phyloP scores from a whole-genome alignment of 2,113 vertebrate genomes.

The Isichthys henryi region DNA sequence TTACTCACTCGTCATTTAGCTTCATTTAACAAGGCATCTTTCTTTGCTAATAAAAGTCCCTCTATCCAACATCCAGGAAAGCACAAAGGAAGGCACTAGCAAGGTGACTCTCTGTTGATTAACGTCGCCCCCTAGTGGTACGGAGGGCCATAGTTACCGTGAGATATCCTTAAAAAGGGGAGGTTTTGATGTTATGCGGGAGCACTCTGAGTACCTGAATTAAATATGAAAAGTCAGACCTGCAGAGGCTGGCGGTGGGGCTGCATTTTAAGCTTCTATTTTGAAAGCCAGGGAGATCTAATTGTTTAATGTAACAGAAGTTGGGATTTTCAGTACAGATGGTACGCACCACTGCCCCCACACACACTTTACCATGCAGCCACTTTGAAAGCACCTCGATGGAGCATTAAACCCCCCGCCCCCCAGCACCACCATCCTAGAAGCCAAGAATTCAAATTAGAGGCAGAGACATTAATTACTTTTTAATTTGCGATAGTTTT shows the following conservation, averaged over 20 bases:
- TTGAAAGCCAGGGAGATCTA: constrained; percentile 55
- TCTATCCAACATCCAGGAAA: constrained; percentile 30
- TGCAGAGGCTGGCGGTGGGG: constrained; percentile 38
- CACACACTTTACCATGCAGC: neutral
- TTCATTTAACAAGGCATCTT: constrained; percentile 59
- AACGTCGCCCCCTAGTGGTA: constrained; percentile 24
- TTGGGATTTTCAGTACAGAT: constrained; percentile 20
- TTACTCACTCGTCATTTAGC: constrained; percentile 64
- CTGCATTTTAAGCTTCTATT: constrained; percentile 61
- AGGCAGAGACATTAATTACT: constrained; percentile 56
- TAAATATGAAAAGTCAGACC: constrained; percentile 66
- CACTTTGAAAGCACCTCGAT: constrained; percentile 39
- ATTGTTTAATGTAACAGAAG: constrained; percentile 62
- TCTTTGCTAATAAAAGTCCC: constrained; percentile 54
- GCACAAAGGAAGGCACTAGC: constrained; percentile 4
- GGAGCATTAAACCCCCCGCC: constrained; percentile 19
- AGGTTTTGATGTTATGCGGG: constrained; percentile 43
- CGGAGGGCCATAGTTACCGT: constrained; percentile 31
- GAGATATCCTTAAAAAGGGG: constrained; percentile 33
- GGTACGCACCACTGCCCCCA: constrained; percentile 14
- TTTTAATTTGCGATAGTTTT: constrained; percentile 58
- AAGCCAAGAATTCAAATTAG: constrained; percentile 39
- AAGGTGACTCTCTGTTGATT: constrained; percentile 33
- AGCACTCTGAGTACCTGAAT: constrained; percentile 64
- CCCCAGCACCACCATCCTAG: constrained; percentile 21